Evolutionary conservation across 2,797 vertebrate genomes (phyloP), one percentile per base, ranked within the genome.

Genomic region (Ammospiza maritima): DNA sequence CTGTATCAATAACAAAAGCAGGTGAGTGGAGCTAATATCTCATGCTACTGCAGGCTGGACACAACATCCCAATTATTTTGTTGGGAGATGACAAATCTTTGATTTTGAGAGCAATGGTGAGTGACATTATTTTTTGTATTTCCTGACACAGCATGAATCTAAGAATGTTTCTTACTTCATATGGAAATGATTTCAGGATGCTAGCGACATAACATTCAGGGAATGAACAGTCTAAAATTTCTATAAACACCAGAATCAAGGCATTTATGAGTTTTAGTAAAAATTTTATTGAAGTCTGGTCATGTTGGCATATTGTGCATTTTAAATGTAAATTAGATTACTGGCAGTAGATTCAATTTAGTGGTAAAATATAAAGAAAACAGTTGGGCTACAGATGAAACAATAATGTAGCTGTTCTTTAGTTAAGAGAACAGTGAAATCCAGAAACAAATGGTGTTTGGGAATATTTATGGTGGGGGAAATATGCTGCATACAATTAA

Each of bases 301-400:
- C 93, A 81, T 92, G 95, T 97, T 98, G 97, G 97, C 97, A 96
- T 97, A 93, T 97, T 97, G 97, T 57, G 92, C 92, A 97, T 97
- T 98, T 97, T 97, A 88, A 88, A 98, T 97, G 97, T 97, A 98
- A 98, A 98, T 98, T 97, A 97, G 97, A 98, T 98, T 98, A 97
- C 97, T 94, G 96, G 96, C 92, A 87, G 92, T 96, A 97, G 97
- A 98, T 98, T 98, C 97, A 97, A 97, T 97, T 98, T 98, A 97
- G 96, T 83, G 90, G 97, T 92, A 97, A 96, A 98, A 98, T 91
- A 93, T 96, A 96, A 96, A 97, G 97, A 97, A 97, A 96, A 97
- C 80, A 75, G 95, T 94, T 58, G 92, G 96, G 91, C 96, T 83
- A 61, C 45, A 96, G 96, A 95, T 91, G 96, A 95, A 97, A 98